Evolutionary conservation across 2,113 vertebrate species (phyloP), one percentile per base, ranked within the genome.

Genomic region (Amphiprion percula): DNA sequence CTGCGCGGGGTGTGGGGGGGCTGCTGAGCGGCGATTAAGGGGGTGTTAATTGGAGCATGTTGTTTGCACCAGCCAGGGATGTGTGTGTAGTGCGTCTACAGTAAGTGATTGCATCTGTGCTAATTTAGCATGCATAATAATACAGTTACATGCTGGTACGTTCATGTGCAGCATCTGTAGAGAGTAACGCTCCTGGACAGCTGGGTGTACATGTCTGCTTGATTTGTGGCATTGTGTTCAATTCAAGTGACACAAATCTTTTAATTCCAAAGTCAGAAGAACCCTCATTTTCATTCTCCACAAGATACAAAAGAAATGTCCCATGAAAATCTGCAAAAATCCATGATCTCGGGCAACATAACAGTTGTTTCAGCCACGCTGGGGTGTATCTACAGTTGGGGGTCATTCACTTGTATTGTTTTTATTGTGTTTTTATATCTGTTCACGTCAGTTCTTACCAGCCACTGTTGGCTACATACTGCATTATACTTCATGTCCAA

Each of bases 11-110:
- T 95, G 94, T 94, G 88, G 94, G 95, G 67, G 95, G 96, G 92
- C 84, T 56, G 89, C 94, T 92, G 93, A 87, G 93, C 41, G 65
- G 79, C 52, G 94, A 96, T 96, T 97, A 96, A 96, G 96, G 96
- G 94, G 95, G 94, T 97, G 95, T 97, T 96, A 97, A 97, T 95
- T 96, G 95, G 95, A 95, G 94, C 94, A 95, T 95, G 93, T 93
- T 93, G 92, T 92, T 90, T 77, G 73, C 82, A 50, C 55, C 68
- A 58, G 75, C 19, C 72, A 68, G 37, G 50, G 61, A 61, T 74
- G 46, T 67, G 65, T 53, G 54, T 74, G 60, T 55, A 23, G 50
- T 64, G 58, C 58, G 73, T 63, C 24, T 54, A 28, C 59, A 65
- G 59, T 76, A 53, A 71, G 44, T 64, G 70, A 73, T 49, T 66